Evolutionary conservation across 1,140 invertebrate genomes (phyloP).

Genomic region (Paralvinella palmiformis): DNA sequence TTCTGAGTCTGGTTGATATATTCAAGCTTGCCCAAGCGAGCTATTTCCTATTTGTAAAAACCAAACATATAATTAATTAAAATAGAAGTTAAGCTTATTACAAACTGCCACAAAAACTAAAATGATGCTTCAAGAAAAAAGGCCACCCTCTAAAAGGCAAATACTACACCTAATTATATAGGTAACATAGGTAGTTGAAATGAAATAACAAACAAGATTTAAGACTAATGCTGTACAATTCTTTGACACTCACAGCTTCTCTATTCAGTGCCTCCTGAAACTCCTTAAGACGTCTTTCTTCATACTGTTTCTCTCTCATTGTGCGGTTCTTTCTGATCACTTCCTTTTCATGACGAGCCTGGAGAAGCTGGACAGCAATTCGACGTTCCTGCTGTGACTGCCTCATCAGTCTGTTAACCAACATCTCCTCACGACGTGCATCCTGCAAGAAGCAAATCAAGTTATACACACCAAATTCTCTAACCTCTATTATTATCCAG

Average conservation of each 20-base stretch:
- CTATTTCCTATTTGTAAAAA: slow-evolving; percentile 34
- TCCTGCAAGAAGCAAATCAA: slow-evolving; percentile 29
- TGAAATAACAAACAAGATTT: no score
- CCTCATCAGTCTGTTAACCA: slow-evolving; percentile 47
- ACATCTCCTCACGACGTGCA: slow-evolving; percentile 43
- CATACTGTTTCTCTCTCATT: slow-evolving; percentile 43
- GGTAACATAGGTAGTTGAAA: no score
- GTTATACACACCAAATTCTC: not conserved
- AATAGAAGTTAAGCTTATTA: no score
- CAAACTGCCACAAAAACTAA: no score
- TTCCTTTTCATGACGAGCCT: slow-evolving; percentile 49
- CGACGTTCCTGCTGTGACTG: slow-evolving; percentile 49
- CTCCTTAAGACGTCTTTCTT: slow-evolving; percentile 42
- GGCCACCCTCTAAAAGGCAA: no score
- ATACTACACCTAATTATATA: no score
- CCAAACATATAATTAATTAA: not conserved
- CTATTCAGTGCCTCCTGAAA: slow-evolving; percentile 48
- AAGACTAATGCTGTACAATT: no score
- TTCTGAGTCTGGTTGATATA: slow-evolving; percentile 43
- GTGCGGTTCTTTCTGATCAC: slow-evolving; percentile 46
- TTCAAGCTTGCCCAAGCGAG: slow-evolving; percentile 38
- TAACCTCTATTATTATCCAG: not conserved
- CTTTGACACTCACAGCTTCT: slow-evolving; percentile 44
- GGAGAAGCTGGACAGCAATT: slow-evolving; percentile 49
- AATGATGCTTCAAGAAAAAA: no score